phyloP scores from a whole-genome alignment of 2,797 vertebrate genomes.

The Enteromius radiatus region DNA sequence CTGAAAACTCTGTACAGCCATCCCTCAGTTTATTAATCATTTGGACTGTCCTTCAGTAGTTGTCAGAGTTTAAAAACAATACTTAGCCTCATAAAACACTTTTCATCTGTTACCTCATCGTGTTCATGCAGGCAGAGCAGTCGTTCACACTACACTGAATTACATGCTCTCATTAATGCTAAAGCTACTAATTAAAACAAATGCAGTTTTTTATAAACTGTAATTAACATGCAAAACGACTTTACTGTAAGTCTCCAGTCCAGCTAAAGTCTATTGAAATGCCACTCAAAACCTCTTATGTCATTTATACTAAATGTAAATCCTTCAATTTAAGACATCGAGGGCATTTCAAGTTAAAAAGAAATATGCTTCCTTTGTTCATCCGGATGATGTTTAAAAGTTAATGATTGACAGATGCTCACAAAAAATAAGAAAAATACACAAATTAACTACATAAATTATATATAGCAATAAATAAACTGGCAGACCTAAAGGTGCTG shows the following conservation, averaged over 20 bases:
- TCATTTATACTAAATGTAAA: constrained; percentile 1
- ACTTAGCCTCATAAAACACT: constrained; percentile 3
- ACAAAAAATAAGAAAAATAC: constrained; percentile 1
- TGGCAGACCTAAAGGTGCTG: neutral
- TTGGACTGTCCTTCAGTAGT: constrained; percentile 16
- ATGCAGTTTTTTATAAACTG: constrained; percentile 22
- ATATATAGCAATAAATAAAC: neutral
- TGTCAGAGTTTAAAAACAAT: constrained; percentile 38
- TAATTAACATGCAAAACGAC: constrained; percentile 43
- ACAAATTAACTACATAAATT: neutral
- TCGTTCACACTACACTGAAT: constrained; percentile 46
- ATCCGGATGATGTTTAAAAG: neutral
- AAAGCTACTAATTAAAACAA: constrained; percentile 50
- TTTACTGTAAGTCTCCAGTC: constrained; percentile 21
- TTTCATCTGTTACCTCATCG: constrained; percentile 34
- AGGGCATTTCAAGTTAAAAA: neutral
- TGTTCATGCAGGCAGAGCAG: constrained; percentile 42
- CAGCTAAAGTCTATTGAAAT: constrained; percentile 26
- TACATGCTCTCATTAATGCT: constrained; percentile 44
- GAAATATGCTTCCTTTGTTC: neutral
- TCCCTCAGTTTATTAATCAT: constrained; percentile 34
- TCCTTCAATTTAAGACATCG: neutral
- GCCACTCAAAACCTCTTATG: neutral
- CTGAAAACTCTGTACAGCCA: constrained; percentile 31
- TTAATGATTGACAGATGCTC: neutral